Percentiles rank a stretch among this genome's conserved stretches.
These are phyloP conservation scores for Craniophora ligustri DNA, from an alignment of 2,888 invertebrate species.

Conservation along the genomic window DNA sequence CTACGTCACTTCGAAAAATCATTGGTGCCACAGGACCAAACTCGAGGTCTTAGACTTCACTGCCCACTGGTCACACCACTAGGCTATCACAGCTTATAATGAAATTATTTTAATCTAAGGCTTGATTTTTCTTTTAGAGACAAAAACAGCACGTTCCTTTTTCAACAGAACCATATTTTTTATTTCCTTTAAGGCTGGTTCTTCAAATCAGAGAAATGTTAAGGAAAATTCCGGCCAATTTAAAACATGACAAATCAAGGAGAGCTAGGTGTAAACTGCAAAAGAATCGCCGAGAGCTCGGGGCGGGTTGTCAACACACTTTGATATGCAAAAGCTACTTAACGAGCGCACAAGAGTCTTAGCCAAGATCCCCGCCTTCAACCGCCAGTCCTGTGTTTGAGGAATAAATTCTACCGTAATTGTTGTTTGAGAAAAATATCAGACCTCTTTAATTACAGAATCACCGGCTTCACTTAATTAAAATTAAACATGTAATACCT, in stretches of 20 bases:
- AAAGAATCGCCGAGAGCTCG: slow-evolving; percentile 31
- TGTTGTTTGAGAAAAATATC: slow-evolving; percentile 2
- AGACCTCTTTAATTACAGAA: not conserved
- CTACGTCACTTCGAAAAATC: too few species aligned
- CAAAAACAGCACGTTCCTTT: too few species aligned
- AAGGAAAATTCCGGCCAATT: slow-evolving; percentile 10
- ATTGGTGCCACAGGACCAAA: too few species aligned
- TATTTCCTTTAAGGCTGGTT: not conserved
- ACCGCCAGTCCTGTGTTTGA: slow-evolving; percentile 25
- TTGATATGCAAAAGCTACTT: slow-evolving; percentile 53
- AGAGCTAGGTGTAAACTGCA: slow-evolving; percentile 16
- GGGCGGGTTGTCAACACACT: slow-evolving; percentile 41
- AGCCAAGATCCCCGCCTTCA: slow-evolving; percentile 1
- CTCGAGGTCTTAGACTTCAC: too few species aligned
- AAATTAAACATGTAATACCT: too few species aligned
- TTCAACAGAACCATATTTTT: too few species aligned
- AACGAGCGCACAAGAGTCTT: slow-evolving; percentile 35
- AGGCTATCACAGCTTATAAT: too few species aligned
- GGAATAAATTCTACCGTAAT: slow-evolving; percentile 23
- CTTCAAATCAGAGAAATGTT: not conserved
- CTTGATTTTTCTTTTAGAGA: too few species aligned
- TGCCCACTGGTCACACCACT: too few species aligned
- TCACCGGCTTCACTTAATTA: too few species aligned
- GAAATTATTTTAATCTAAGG: too few species aligned
- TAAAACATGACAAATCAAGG: slow-evolving; percentile 16